Base-by-base conservation (phyloP, 2,797 vertebrate genomes). In the Callimico goeldii region DNA sequence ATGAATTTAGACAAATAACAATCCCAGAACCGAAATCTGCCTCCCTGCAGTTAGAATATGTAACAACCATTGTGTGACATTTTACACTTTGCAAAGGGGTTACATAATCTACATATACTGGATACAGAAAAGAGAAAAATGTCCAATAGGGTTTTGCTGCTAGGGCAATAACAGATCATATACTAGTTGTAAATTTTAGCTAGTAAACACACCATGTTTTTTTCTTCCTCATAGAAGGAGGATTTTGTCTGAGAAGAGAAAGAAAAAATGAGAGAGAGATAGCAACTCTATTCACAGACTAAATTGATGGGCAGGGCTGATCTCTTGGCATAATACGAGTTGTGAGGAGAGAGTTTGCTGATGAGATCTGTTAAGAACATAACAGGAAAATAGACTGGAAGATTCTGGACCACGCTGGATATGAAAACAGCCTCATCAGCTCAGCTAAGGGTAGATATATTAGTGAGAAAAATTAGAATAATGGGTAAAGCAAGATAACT, bases 341-440 rank as follows among this genome's bases (percentile, higher is more conserved):
- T 43, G 46, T 87, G 26, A 91, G 4, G 11, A 75, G 39, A 94
- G 28, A 28, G 17, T 87, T 76, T 94, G 30, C 26, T 92, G 15
- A 11, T 55, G 55, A 70, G 48, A 36, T 70, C 28, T 57, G 28
- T 36, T 26, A 75, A 90, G 41, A 24, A 46, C 5, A 24, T 24
- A 14, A 1, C 58, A 36, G 70, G 57, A 89, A 61, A 22, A 73
- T 13, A 19, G 33, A 64, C 17, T 24, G 2, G 55, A 87, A 73
- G 7, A 61, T n/a, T 12, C 55, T 22, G 9, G 39, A 4, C 6
- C 57, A 19, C 0, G 30, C 8, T 28, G 17, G 4, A 1, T 75
- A 2, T 89, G n/a, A 39, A 19, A 90, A 67, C 17, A 94, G 41
- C 26, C 24, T 88, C 58, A 46, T 33, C n/a, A 67, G 41, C 39